Percentiles rank a stretch among this genome's conserved stretches.
These are phyloP conservation scores for Drosophila parthenogenetica DNA, from an alignment of 2,888 invertebrate species.

Conservation along the genomic window DNA sequence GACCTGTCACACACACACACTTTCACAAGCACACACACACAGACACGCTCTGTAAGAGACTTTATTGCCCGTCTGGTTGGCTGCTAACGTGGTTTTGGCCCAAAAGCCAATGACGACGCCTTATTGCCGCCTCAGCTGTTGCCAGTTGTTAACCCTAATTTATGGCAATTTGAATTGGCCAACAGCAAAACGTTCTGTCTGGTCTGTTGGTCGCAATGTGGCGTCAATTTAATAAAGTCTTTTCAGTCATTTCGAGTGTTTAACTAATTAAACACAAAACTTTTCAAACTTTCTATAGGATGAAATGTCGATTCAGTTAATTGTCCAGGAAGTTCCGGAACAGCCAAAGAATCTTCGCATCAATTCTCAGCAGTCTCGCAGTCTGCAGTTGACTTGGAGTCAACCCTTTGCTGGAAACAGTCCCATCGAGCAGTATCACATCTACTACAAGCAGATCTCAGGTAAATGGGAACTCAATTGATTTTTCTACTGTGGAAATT, in stretches of 20 bases:
- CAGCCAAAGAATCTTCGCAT: slow-evolving; percentile 94
- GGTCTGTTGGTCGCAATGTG: slow-evolving; percentile 22
- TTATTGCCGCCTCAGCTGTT: slow-evolving; percentile 44
- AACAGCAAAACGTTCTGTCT: slow-evolving; percentile 43
- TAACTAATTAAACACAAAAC: slow-evolving; percentile 20
- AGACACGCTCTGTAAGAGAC: slow-evolving; percentile 6
- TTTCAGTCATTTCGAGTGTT: slow-evolving; percentile 2
- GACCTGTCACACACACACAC: slow-evolving; percentile 8
- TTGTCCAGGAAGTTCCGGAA: slow-evolving; percentile 96
- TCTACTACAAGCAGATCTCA: slow-evolving; percentile 94
- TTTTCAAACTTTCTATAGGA: slow-evolving; percentile 85
- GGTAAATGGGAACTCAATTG: slow-evolving; percentile 58
- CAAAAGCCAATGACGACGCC: slow-evolving; percentile 2
- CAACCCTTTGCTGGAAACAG: slow-evolving; percentile 95
- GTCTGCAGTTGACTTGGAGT: slow-evolving; percentile 94
- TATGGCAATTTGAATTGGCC: slow-evolving; percentile 74
- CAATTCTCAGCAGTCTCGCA: slow-evolving; percentile 93
- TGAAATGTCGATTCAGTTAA: slow-evolving; percentile 94
- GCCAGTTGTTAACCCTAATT: slow-evolving; percentile 74
- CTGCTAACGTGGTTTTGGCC: slow-evolving; percentile 2
- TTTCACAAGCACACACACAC: slow-evolving; percentile 2
- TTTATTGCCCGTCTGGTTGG: slow-evolving; percentile 27
- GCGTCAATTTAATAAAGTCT: slow-evolving; percentile 23
- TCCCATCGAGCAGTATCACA: slow-evolving; percentile 94
- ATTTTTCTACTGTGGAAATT: too few relatives aligned